phyloP scores from a whole-genome alignment of 2,113 vertebrate genomes.

The Chloroceryle aenea region DNA sequence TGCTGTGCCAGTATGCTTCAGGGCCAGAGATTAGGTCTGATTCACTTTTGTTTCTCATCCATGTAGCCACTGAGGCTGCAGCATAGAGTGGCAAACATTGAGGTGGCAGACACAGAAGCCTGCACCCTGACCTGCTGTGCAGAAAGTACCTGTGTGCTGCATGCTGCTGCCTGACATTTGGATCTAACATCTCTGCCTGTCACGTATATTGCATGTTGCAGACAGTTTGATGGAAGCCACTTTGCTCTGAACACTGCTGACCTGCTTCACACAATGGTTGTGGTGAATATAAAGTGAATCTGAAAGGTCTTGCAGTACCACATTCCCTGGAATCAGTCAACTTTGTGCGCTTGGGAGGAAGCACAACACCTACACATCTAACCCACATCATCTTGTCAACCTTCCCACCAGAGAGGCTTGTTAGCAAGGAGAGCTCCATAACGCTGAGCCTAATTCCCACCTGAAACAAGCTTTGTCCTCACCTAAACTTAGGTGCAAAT shows the following conservation, averaged over 20 bases:
- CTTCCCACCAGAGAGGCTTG: rapidly evolving
- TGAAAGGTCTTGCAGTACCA: not conserved
- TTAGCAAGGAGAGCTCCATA: rapidly evolving
- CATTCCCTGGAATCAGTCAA: not conserved
- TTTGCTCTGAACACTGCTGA: rapidly evolving
- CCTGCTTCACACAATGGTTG: rapidly evolving
- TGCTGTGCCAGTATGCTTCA: not conserved
- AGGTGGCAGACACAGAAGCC: not conserved
- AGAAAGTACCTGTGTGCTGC: rapidly evolving
- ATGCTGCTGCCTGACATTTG: not conserved
- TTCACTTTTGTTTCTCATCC: not conserved
- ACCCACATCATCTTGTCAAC: not conserved
- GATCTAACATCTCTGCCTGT: not conserved
- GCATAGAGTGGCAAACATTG: rapidly evolving
- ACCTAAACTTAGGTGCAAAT: not conserved
- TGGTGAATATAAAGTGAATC: not conserved
- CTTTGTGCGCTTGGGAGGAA: not conserved
- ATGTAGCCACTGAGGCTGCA: not conserved
- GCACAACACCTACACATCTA: no score
- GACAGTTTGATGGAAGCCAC: not conserved
- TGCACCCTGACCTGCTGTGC: not conserved
- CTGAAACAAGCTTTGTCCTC: not conserved
- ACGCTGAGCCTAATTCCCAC: not conserved
- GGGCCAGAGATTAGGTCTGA: not conserved
- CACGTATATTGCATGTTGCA: not conserved